These are phyloP conservation scores for Meiosimyza platycephala DNA, from an alignment of 2,888 invertebrate species.

Conservation along the genomic window DNA sequence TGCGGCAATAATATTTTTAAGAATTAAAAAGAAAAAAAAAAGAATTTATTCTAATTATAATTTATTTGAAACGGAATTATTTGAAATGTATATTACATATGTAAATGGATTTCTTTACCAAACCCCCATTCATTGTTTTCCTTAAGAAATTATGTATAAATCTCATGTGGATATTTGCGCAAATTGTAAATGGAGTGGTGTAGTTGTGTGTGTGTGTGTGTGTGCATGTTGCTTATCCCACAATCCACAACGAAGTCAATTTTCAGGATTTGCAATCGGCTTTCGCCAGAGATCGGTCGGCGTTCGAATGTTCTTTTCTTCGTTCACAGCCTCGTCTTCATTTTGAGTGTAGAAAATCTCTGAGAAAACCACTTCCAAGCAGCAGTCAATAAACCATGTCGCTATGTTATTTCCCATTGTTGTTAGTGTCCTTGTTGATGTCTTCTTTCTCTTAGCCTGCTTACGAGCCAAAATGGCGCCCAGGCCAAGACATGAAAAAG, in stretches of 20 bases:
- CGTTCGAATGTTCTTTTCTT: background rate
- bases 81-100: too few species aligned
- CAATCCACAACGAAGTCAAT: constrained; percentile 54
- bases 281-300: constrained; percentile 47
- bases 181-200: background rate
- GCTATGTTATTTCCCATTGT: constrained; percentile 13
- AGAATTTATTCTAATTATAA: too few species aligned
- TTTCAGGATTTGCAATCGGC: constrained; percentile 59
- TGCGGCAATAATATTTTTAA: too few species aligned
- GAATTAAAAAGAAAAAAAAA: too few species aligned
- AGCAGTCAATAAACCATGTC: constrained; percentile 60
- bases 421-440: constrained; percentile 27
- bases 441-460: background rate
- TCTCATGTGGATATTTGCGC: background rate
- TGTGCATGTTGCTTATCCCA: constrained; percentile 8
- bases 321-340: background rate
- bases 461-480: constrained; percentile 35
- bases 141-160: too few species aligned
- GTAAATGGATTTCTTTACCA: too few species aligned
- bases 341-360: constrained; percentile 53
- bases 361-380: constrained; percentile 59
- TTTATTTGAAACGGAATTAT: too few species aligned
- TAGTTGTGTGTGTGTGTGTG: constrained; percentile 12
- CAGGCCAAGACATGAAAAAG: constrained; percentile 8
- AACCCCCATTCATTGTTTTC: too few species aligned